Percentiles rank a stretch among this genome's conserved stretches.
Conservation (phyloP, 2,797 vertebrate genomes). For the Pangasius macronema region DNA sequence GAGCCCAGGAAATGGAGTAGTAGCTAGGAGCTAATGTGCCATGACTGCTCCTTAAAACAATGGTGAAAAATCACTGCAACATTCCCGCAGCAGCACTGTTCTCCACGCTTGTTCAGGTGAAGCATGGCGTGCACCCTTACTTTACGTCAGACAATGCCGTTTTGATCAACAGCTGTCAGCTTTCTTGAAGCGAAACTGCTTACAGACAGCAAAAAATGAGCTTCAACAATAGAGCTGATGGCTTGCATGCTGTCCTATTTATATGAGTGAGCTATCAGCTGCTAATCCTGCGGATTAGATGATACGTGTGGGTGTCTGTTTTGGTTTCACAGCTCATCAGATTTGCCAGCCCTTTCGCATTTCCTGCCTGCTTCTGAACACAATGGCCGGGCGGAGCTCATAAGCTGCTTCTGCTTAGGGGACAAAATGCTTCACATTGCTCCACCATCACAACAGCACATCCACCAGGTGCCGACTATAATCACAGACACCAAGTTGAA, state of each 20-base stretch:
- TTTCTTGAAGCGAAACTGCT: constrained; percentile 32
- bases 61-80: constrained; percentile 26
- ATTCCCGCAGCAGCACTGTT: constrained; percentile 10
- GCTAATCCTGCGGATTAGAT: constrained; percentile 56
- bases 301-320: constrained; percentile 46
- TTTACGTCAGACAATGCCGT: constrained; percentile 27
- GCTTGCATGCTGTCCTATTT: neutral
- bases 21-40: constrained; percentile 40
- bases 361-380: constrained; percentile 51
- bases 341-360: constrained; percentile 52
- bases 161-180: constrained; percentile 19
- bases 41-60: constrained; percentile 23
- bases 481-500: neutral
- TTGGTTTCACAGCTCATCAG: constrained; percentile 52
- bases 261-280: neutral
- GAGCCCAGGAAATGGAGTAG: constrained; percentile 23
- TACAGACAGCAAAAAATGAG: constrained; percentile 7
- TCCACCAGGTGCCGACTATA: neutral
- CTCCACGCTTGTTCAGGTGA: constrained; percentile 31
- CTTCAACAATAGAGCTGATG: constrained; percentile 16
- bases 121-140: constrained; percentile 8
- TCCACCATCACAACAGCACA: neutral
- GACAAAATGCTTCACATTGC: constrained; percentile 20
- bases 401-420: constrained; percentile 3
- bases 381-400: constrained; percentile 36